Conservation (phyloP, 30 jellyfish, hydroid and myxozoan genomes). For the Chironex yamaguchii region DNA sequence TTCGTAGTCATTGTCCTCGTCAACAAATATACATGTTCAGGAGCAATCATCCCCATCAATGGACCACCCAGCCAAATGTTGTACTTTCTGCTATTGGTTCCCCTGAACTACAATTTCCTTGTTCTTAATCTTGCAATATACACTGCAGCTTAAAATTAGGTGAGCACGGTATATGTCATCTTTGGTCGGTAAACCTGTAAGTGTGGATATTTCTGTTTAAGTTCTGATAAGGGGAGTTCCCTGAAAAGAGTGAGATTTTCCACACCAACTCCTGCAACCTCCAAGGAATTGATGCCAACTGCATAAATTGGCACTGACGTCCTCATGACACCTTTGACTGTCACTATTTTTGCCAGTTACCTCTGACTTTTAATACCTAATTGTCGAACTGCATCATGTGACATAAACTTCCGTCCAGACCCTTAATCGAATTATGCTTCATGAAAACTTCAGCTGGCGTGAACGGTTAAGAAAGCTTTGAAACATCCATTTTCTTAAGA, state of each 20-base stretch:
- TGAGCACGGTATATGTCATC: too few species aligned
- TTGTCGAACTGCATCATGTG: constrained; percentile 47
- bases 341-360: constrained; percentile 8
- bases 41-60: constrained; percentile 37
- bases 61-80: constrained; percentile 57
- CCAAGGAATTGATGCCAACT: constrained; percentile 12
- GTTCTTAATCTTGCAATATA: constrained; percentile 43
- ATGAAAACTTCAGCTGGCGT: constrained; percentile 3
- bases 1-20: constrained; percentile 3
- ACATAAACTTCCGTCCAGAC: constrained; percentile 57
- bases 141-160: constrained; percentile 36
- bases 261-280: constrained; percentile 60
- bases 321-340: constrained; percentile 50
- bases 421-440: constrained; percentile 47
- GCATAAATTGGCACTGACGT: constrained; percentile 43
- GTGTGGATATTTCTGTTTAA: constrained; percentile 38
- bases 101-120: constrained; percentile 10
- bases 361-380: constrained; percentile 9
- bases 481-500: too few species aligned
- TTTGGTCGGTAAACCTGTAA: constrained; percentile 2
- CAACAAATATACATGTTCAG: constrained; percentile 40
- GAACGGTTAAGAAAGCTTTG: too few species aligned
- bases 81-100: constrained; percentile 58
- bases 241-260: constrained; percentile 39
- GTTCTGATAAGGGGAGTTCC: constrained; percentile 43